These are phyloP conservation scores for Tympanoctomys barrerae DNA, from an alignment of 2,797 vertebrate genomes.

Conservation along the genomic window DNA sequence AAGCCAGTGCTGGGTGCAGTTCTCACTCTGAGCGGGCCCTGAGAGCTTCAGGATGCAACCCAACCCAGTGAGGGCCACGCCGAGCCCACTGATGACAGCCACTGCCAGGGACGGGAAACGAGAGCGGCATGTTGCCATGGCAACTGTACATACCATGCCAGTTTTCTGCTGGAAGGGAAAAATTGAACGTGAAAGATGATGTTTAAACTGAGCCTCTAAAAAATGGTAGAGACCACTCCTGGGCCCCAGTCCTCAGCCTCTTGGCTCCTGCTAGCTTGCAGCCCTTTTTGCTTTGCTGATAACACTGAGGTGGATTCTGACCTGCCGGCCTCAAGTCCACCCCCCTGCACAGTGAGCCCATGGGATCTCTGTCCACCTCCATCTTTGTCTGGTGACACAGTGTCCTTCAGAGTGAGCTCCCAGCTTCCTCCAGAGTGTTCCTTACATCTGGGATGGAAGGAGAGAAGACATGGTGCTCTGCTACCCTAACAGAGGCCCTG, in stretches of 20 bases:
- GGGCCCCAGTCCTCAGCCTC: too few species aligned
- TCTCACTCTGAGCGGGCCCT: rapidly evolving
- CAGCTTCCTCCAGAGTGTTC: not conserved
- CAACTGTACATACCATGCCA: not conserved
- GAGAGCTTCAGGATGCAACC: too few species aligned
- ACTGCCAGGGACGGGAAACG: not conserved
- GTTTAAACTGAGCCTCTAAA: not conserved
- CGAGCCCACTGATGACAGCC: rapidly evolving
- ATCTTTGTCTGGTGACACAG: not conserved
- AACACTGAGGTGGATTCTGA: rapidly evolving
- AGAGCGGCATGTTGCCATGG: not conserved
- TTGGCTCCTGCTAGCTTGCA: rapidly evolving
- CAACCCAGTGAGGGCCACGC: not conserved
- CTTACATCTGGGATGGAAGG: not conserved
- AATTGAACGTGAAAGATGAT: not conserved
- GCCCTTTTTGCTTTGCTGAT: not conserved
- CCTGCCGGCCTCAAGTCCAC: rapidly evolving
- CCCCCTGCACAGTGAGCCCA: not conserved
- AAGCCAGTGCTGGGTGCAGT: rapidly evolving
- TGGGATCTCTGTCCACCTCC: not conserved
- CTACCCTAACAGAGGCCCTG: rapidly evolving
- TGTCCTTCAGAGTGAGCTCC: not conserved
- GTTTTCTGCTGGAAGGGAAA: constrained; percentile 30
- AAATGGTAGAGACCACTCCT: not conserved
- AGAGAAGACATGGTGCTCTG: rapidly evolving